Base-by-base conservation (phyloP, 2,888 invertebrate genomes). In the Tetranychus truncatus region DNA sequence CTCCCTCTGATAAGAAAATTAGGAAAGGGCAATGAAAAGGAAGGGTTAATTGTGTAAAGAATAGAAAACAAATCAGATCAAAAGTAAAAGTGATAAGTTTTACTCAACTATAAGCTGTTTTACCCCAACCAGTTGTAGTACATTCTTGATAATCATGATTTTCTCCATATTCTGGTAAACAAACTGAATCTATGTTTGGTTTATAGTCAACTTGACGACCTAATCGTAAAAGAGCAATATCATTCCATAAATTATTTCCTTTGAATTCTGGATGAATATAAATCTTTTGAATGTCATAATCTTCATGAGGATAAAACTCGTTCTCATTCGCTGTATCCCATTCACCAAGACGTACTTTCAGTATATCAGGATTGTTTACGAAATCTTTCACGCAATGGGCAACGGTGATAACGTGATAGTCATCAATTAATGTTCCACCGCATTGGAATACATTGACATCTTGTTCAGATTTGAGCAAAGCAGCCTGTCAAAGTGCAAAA, bases 351-450 rank as follows among this genome's bases (percentile, higher is more conserved):
- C 91, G 85, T 2, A 89, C 83, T 79, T 84, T 85, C 73, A 89
- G 81, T 2, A 76, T 24, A 75, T 67, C 76, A 11, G 75, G 77
- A 65, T 74, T 75, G 75, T 76, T 74, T 1, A 55, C 6, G 21
- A 74, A 75, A 20, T 21, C n/a, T 75, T 80, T 81, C 8, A 90
- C 87, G 81, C 90, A 89, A 82, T 93, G 92, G 0, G 91, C 91
- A 0, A 91, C 90, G 0, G 92, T 92, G 4, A 92, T 81, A 0
- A 91, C 89, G 0, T 89, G 89, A 74, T 84, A 84, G 0, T 88
- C 88, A 78, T 90, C 88, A 78, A 92, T 90, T 8, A 92, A 83
- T 0, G 91, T 88, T 0, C 91, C 92, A 0, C 92, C 92, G 69
- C 91, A 91, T 21, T 89, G 86, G 82, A 90, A 91, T 45, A 87